Conservation (phyloP, 1,140 invertebrate species). For the Brachionus paranguensis region DNA sequence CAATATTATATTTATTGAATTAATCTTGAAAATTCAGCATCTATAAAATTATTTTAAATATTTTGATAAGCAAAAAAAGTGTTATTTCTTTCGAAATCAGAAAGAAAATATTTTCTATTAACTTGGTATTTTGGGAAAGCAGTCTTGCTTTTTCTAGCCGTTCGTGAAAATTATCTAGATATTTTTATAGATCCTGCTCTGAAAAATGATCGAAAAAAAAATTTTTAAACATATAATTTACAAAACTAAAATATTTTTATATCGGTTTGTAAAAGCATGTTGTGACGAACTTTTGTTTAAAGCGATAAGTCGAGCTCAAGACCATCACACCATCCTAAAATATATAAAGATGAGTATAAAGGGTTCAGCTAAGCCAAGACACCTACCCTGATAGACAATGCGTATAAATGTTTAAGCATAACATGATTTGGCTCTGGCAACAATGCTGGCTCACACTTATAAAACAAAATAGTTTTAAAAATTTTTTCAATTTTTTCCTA, state of each 20-base stretch:
- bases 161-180: not conserved
- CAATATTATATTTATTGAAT: not conserved
- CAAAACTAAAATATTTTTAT: not conserved
- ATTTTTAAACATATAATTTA: not conserved
- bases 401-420: slow-evolving; percentile 99
- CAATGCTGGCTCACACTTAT: slow-evolving; percentile 84
- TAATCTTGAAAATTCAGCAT: not conserved
- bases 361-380: not conserved
- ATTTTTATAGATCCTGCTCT: not conserved
- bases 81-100: not conserved
- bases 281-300: slow-evolving; percentile 97
- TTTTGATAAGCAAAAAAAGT: not conserved
- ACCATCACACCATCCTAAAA: slow-evolving; percentile 91
- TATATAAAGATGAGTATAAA: slow-evolving; percentile 41
- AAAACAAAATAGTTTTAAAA: not conserved
- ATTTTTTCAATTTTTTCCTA: slow-evolving; percentile 64
- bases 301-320: slow-evolving; percentile 88
- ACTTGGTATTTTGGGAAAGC: not conserved
- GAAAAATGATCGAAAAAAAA: not conserved
- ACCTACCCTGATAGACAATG: slow-evolving; percentile 81
- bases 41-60: not conserved
- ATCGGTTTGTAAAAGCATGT: slow-evolving; percentile 92
- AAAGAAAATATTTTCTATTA: not conserved
- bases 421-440: slow-evolving; percentile 97
- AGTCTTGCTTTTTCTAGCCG: not conserved